These are phyloP conservation scores for Sardina pilchardus DNA, from an alignment of 2,113 vertebrate species.

Conservation along the genomic window DNA sequence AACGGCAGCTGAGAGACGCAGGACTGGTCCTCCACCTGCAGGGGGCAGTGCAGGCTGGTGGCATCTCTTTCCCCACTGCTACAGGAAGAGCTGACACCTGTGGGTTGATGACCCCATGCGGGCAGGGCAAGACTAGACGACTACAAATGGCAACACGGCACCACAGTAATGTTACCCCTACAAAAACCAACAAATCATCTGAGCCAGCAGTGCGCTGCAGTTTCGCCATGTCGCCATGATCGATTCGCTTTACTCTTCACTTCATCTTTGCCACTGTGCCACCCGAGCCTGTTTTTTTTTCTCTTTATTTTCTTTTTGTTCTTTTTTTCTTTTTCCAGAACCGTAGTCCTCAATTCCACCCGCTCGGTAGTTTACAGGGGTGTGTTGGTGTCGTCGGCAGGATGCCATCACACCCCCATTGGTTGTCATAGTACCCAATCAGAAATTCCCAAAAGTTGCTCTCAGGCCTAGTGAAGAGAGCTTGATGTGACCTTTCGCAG, in stretches of 20 bases:
- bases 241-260: neutral
- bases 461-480: neutral
- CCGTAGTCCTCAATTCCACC: neutral
- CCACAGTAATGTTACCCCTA: too few species aligned
- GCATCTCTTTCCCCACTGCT: conserved; percentile 81
- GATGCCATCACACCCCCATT: conserved; percentile 66
- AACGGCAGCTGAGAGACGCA: conserved; percentile 81
- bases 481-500: neutral
- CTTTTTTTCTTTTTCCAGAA: neutral
- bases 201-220: neutral
- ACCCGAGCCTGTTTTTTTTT: neutral
- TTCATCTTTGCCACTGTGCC: neutral
- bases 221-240: too few species aligned
- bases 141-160: too few species aligned
- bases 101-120: conserved; percentile 50
- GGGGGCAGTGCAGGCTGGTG: conserved; percentile 44
- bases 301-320: too few species aligned
- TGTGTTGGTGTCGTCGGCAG: neutral
- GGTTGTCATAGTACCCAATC: conserved; percentile 46
- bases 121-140: too few species aligned
- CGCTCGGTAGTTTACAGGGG: neutral
- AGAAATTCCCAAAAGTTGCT: conserved; percentile 5
- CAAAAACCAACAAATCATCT: neutral
- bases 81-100: conserved; percentile 82
- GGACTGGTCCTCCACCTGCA: conserved; percentile 18